These are phyloP conservation scores for Dione juno DNA, from an alignment of 2,888 invertebrate genomes.

Conservation along the genomic window DNA sequence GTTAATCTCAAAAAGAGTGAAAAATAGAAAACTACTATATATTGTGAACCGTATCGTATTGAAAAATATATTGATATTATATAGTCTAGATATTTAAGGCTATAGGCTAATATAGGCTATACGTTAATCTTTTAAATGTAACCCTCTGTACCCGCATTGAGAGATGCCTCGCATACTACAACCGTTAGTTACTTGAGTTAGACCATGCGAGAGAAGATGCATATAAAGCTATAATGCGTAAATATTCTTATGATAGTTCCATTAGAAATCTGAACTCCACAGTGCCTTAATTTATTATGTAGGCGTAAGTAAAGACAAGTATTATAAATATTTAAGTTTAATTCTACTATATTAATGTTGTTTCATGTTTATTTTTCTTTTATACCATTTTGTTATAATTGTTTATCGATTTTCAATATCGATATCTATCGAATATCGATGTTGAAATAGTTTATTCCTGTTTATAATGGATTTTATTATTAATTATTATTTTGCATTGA, in stretches of 20 bases:
- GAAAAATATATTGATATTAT: too few relatives aligned
- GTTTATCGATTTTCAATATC: slow-evolving; percentile 2
- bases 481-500: background rate
- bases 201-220: too few relatives aligned
- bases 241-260: background rate
- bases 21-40: too few relatives aligned
- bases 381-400: background rate
- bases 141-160: too few relatives aligned
- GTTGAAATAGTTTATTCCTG: background rate
- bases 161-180: too few relatives aligned
- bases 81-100: too few relatives aligned
- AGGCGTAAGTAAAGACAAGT: slow-evolving; percentile 33
- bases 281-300: slow-evolving; percentile 29
- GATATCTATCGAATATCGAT: background rate
- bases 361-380: background rate
- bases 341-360: slow-evolving; percentile 1
- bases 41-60: too few relatives aligned
- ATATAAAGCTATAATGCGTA: background rate
- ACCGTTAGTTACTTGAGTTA: too few relatives aligned
- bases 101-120: too few relatives aligned
- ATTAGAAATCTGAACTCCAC: background rate
- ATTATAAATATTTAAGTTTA: slow-evolving; percentile 34
- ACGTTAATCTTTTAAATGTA: too few relatives aligned
- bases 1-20: too few relatives aligned
- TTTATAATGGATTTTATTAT: background rate